Conservation (phyloP, 2,113 vertebrate genomes). For the Orcinus orca region DNA sequence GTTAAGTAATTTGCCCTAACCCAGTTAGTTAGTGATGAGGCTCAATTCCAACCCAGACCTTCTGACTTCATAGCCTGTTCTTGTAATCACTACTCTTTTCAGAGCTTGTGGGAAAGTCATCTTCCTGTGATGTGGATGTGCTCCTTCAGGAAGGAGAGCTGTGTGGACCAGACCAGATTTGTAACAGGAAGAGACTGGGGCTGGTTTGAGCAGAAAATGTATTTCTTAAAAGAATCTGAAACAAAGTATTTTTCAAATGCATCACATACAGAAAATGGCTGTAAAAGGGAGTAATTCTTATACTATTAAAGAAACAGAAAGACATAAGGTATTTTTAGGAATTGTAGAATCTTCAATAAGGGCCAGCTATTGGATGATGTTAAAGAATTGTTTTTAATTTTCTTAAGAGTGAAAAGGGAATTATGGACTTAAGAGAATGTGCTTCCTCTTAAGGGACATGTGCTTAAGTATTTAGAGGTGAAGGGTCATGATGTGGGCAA, state of each 20-base stretch:
- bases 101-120: neutral
- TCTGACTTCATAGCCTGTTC: neutral
- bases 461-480: neutral
- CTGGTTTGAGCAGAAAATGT: neutral
- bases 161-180: neutral
- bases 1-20: neutral
- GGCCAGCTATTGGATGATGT: neutral
- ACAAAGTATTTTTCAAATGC: neutral
- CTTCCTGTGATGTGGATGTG: rapidly evolving
- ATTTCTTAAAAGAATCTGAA: neutral
- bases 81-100: neutral
- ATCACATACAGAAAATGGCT: neutral
- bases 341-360: neutral
- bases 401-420: neutral
- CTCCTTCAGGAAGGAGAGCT: neutral
- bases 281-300: neutral
- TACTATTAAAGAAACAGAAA: neutral
- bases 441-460: neutral
- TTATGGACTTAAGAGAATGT: neutral
- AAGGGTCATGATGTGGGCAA: too few species aligned
- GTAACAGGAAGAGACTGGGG: neutral
- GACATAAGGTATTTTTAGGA: neutral
- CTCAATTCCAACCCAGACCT: neutral
- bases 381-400: neutral
- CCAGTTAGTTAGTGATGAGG: neutral